These are phyloP conservation scores for Drosophila ogumai DNA, from an alignment of 1,140 invertebrate species.

Conservation along the genomic window DNA sequence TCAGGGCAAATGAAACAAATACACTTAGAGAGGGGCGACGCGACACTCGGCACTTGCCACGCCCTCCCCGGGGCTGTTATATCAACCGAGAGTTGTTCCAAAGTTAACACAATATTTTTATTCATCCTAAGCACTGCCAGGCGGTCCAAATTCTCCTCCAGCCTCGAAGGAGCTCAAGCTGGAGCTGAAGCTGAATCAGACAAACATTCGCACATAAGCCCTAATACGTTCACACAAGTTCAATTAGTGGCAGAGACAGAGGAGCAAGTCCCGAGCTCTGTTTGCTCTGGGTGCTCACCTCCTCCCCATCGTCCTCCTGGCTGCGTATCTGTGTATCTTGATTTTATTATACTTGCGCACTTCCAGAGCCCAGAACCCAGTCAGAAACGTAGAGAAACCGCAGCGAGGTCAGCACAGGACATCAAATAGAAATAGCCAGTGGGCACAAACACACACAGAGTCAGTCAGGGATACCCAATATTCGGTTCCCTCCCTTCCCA, in stretches of 20 bases:
- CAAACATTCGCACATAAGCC: slow-evolving; percentile 73
- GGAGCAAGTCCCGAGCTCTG: slow-evolving; percentile 2
- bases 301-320: not conserved
- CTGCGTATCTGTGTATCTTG: slow-evolving; percentile 67
- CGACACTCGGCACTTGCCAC: slow-evolving; percentile 41
- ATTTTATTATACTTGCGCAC: slow-evolving; percentile 82
- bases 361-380: slow-evolving; percentile 36
- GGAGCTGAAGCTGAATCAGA: slow-evolving; percentile 21
- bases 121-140: slow-evolving; percentile 71
- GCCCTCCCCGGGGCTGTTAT: slow-evolving; percentile 35
- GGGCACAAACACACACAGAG: slow-evolving; percentile 13
- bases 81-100: slow-evolving; percentile 57
- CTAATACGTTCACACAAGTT: slow-evolving; percentile 80
- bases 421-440: slow-evolving; percentile 74
- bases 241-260: slow-evolving; percentile 69
- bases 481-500: not conserved
- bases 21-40: slow-evolving; percentile 67
- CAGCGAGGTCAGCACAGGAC: slow-evolving; percentile 79
- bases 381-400: slow-evolving; percentile 51
- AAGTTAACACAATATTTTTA: slow-evolving; percentile 83
- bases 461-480: not conserved
- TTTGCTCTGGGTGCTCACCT: slow-evolving; percentile 15
- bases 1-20: slow-evolving; percentile 83
- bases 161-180: not conserved
- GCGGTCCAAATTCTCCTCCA: slow-evolving; percentile 13